These are phyloP conservation scores for Drosophila neotestacea DNA, from an alignment of 2,888 invertebrate genomes.

Conservation along the genomic window DNA sequence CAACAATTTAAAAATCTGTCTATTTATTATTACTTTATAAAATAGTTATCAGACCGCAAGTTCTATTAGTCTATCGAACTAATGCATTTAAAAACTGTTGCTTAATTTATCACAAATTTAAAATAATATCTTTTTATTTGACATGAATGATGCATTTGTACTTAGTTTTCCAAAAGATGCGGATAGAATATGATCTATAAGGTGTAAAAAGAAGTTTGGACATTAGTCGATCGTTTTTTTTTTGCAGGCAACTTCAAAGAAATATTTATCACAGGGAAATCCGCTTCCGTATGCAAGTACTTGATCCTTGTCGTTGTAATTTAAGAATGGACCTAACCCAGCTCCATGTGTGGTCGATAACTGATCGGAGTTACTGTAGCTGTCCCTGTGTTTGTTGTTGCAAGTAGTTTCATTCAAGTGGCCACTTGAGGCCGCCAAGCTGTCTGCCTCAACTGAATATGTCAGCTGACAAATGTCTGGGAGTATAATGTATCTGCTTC, in stretches of 20 bases:
- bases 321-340: slow-evolving; percentile 14
- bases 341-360: slow-evolving; percentile 58
- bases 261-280: slow-evolving; percentile 19
- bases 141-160: too few relatives aligned
- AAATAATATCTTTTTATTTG: too few relatives aligned
- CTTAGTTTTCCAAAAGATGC: too few relatives aligned
- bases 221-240: slow-evolving; percentile 15
- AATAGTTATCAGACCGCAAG: too few relatives aligned
- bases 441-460: slow-evolving; percentile 54
- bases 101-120: too few relatives aligned
- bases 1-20: too few relatives aligned
- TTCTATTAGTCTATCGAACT: too few relatives aligned
- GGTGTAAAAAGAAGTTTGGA: background rate
- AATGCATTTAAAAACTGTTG: too few relatives aligned
- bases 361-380: background rate
- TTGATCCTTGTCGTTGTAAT: slow-evolving; percentile 25
- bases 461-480: slow-evolving; percentile 37
- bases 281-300: slow-evolving; percentile 43
- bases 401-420: slow-evolving; percentile 50
- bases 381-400: slow-evolving; percentile 45
- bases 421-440: slow-evolving; percentile 76
- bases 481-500: slow-evolving; percentile 50
- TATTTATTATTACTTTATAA: too few relatives aligned
- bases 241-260: slow-evolving; percentile 46
- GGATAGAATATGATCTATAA: background rate